Evolutionary conservation across 2,113 vertebrate species (phyloP).

Genomic region (Arenaria interpres): DNA sequence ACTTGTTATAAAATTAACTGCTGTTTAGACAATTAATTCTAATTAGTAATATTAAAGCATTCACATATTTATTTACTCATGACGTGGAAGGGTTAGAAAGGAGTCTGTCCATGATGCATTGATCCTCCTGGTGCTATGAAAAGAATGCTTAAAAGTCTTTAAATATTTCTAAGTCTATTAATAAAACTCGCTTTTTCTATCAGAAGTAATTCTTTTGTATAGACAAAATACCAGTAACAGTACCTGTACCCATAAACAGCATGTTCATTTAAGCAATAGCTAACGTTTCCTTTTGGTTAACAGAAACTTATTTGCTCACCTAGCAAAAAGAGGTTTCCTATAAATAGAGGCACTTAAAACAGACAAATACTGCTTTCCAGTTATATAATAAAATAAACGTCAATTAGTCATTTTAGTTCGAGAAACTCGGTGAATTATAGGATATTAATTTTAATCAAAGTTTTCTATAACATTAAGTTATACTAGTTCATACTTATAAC

Average conservation of each 20-base stretch:
- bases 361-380: slow-evolving; percentile 51
- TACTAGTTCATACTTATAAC: slow-evolving; percentile 74
- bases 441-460: slow-evolving; percentile 43
- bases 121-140: neutral
- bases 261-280: neutral
- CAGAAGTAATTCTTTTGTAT: neutral
- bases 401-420: slow-evolving; percentile 75
- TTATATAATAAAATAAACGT: slow-evolving; percentile 58
- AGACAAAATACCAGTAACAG: neutral
- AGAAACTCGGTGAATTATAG: slow-evolving; percentile 12
- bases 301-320: slow-evolving; percentile 52
- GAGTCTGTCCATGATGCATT: neutral
- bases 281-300: neutral
- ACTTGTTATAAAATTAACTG: slow-evolving; percentile 31
- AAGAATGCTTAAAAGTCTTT: slow-evolving; percentile 3
- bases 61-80: slow-evolving; percentile 49
- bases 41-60: slow-evolving; percentile 59
- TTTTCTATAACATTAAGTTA: slow-evolving; percentile 45
- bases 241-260: slow-evolving; percentile 22
- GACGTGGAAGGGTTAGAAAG: slow-evolving; percentile 34
- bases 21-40: slow-evolving; percentile 47
- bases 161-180: neutral
- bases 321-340: slow-evolving; percentile 52
- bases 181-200: neutral
- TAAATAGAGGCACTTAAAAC: slow-evolving; percentile 27